Evolutionary conservation across 2,888 invertebrate species (phyloP), one percentile per base, ranked within the genome.

Genomic region (Allygus modestus): DNA sequence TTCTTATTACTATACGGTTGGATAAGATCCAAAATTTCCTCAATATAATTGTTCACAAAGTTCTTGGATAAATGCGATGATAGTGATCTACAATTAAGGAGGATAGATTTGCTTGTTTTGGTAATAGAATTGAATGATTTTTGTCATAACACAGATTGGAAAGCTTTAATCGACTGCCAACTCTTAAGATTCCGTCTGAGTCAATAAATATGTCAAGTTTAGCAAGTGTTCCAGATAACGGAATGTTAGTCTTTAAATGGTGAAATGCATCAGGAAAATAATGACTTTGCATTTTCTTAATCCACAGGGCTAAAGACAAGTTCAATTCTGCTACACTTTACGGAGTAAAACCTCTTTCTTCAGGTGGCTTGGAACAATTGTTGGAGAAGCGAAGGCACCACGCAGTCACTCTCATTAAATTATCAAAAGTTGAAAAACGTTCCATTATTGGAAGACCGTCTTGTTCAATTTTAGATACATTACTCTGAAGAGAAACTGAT

Each of bases 131-230:
- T 37, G 37, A 11, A 37, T 26, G 69, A 15, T 26, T 9, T 15
- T 11, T 7, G 15, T 61, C 15, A 9, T 11, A 61, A 23, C 15
- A 15, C 7, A 69, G 23, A 23, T 7, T 4, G 2, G 69, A 5
- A 69, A 23, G n/a, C 15, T 2, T 28, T 28, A 69, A 5, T 2
- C 69, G 26, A 26, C 69, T 23, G 2, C 69, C 69, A 69, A 69
- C 69, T 26, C 69, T n/a, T 9, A 69, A 15, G 5, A 69, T 37
- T 37, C 31, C 26, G 7, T 69, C 37, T 26, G 4, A 2, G 23
- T 69, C 69, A 9, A 69, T 23, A 69, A 69, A 69, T 15, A 23
- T 7, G 26, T n/a, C 69, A 26, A 69, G 69, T 69, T 26, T 2
- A 26, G 7, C 1, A 4, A 7, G 7, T 37, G 37, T 4, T 37